Conservation (phyloP, 1,140 invertebrate genomes). For the Drosophila pruinosa region DNA sequence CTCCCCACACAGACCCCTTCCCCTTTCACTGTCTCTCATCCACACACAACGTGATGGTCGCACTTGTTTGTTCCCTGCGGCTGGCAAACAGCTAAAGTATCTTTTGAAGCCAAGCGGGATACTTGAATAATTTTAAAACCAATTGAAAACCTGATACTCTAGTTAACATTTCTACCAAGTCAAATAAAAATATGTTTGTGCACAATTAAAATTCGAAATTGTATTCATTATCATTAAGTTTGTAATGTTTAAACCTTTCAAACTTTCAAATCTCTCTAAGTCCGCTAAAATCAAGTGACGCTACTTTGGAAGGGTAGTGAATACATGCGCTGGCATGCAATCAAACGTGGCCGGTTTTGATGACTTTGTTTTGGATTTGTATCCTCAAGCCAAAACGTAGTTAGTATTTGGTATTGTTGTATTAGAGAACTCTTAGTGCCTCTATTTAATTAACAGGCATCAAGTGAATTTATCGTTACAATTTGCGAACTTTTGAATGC, state of each 20-base stretch:
- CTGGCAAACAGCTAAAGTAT: constrained; percentile 40
- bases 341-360: constrained; percentile 46
- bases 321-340: constrained; percentile 42
- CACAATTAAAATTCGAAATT: neutral
- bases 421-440: constrained; percentile 29
- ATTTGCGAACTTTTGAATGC: constrained; percentile 22
- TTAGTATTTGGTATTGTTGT: constrained; percentile 56
- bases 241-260: neutral
- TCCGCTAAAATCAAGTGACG: neutral
- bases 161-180: neutral
- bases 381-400: constrained; percentile 30
- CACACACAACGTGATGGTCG: constrained; percentile 18
- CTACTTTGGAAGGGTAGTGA: constrained; percentile 9
- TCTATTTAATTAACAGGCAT: constrained; percentile 36
- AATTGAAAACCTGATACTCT: constrained; percentile 18
- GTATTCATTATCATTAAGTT: neutral
- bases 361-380: constrained; percentile 55
- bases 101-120: constrained; percentile 1
- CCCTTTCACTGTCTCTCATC: neutral
- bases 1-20: too few species aligned
- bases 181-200: neutral
- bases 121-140: neutral
- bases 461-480: constrained; percentile 22
- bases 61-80: constrained; percentile 50
- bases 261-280: neutral